These are phyloP conservation scores for Glomeris marginata DNA, from an alignment of 2,888 invertebrate genomes.

Conservation along the genomic window DNA sequence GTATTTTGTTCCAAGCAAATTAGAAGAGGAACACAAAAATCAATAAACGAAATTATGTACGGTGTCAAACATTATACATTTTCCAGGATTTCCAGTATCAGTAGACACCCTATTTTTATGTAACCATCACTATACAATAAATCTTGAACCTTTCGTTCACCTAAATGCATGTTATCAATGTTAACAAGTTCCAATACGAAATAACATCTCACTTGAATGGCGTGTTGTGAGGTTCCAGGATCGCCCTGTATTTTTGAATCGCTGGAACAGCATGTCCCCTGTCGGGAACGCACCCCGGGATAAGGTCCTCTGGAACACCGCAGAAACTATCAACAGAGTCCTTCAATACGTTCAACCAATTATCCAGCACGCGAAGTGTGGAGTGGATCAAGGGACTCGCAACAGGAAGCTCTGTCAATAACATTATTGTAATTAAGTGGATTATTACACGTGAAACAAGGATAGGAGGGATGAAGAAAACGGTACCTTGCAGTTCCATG, in stretches of 20 bases:
- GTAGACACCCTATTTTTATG: not conserved
- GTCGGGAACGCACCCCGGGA: conserved; percentile 80
- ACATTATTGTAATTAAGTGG: not conserved
- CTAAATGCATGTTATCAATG: too few species aligned
- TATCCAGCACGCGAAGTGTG: conserved; percentile 63
- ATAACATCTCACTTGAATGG: conserved; percentile 56
- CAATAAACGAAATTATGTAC: too few species aligned
- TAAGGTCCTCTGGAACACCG: conserved; percentile 69
- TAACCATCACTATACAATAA: too few species aligned
- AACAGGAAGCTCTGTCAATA: conserved; percentile 65
- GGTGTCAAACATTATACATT: too few species aligned
- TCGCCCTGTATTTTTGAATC: conserved; percentile 79
- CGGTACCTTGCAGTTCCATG: conserved; percentile 67
- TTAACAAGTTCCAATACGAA: too few species aligned
- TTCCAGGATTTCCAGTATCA: too few species aligned
- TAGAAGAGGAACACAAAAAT: too few species aligned
- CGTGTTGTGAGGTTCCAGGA: conserved; percentile 84
- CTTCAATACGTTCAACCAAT: conserved; percentile 72
- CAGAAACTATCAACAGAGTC: conserved; percentile 59
- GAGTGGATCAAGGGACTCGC: conserved; percentile 87
- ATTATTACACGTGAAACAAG: not conserved
- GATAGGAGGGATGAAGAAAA: not conserved
- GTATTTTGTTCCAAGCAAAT: too few species aligned
- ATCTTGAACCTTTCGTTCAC: too few species aligned
- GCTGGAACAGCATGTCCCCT: conserved; percentile 47